Evolutionary conservation across 2,888 invertebrate genomes (phyloP).

Genomic region (Ochlodes sylvanus): DNA sequence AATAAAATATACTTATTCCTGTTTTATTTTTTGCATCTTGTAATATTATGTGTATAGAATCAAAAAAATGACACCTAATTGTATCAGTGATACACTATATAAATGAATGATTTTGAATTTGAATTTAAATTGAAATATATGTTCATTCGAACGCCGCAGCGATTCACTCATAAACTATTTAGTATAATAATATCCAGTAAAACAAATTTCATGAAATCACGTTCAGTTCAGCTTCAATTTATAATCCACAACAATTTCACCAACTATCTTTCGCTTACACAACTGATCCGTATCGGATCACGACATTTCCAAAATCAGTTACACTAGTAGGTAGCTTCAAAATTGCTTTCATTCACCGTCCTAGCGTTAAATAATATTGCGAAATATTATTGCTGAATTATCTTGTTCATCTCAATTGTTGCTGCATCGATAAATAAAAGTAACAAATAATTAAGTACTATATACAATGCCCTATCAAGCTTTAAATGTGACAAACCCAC

Average conservation of each 20-base stretch:
- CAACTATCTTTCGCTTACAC: conserved; percentile 9
- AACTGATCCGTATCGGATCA: conserved; percentile 34
- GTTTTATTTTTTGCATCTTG: no score
- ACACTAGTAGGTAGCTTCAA: conserved; percentile 15
- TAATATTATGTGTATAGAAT: no score
- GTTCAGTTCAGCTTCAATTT: conserved; percentile 2
- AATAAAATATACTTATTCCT: no score
- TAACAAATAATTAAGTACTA: no score
- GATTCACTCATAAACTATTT: background rate
- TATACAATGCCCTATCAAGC: background rate
- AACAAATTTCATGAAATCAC: background rate
- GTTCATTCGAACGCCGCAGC: no score
- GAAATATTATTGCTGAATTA: conserved; percentile 46
- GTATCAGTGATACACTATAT: no score
- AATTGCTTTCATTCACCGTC: conserved; percentile 55
- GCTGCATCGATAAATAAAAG: background rate
- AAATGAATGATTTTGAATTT: no score
- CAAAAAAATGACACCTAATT: no score
- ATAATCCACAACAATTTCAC: conserved; percentile 7
- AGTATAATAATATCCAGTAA: background rate
- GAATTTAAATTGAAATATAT: no score
- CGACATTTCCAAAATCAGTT: conserved; percentile 37
- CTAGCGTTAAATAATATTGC: conserved; percentile 58
- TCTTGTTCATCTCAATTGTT: conserved; percentile 3
- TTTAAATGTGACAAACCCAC: background rate